Evolutionary conservation across 2,888 invertebrate genomes (phyloP).

Genomic region (Drosophila multiciliata): DNA sequence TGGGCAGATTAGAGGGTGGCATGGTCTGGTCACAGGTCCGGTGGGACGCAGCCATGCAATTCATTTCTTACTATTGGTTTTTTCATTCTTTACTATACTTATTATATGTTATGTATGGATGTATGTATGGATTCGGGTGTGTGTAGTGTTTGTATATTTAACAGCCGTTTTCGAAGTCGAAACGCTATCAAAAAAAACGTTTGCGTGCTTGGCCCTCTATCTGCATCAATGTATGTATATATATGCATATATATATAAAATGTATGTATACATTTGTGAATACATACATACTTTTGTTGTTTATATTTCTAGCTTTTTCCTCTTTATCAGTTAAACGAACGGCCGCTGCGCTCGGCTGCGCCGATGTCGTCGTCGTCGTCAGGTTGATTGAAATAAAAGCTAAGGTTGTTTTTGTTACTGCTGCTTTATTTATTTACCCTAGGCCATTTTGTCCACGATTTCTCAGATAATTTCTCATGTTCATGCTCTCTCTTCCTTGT

Average conservation of each 20-base stretch:
- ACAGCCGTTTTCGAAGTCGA: conserved; percentile 19
- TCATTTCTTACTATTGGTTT: conserved; percentile 13
- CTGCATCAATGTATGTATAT: conserved; percentile 13
- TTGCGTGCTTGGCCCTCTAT: conserved; percentile 36
- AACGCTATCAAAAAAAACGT: conserved; percentile 38
- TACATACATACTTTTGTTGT: conserved; percentile 16
- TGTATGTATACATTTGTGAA: conserved; percentile 3
- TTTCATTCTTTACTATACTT: conserved; percentile 49
- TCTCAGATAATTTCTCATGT: conserved; percentile 39
- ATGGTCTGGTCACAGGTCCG: conserved; percentile 9
- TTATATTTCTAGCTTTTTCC: conserved; percentile 51
- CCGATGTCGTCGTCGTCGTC: conserved; percentile 36
- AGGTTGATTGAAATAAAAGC: conserved; percentile 59
- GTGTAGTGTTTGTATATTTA: conserved; percentile 28
- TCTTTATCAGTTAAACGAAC: conserved; percentile 58
- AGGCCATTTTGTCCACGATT: conserved; percentile 61
- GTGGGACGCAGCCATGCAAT: conserved; percentile 26
- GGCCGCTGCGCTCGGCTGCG: conserved; percentile 59
- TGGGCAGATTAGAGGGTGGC: neutral
- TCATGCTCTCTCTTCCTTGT: conserved; percentile 47
- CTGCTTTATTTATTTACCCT: conserved; percentile 50
- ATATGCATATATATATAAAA: conserved; percentile 1
- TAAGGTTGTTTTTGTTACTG: conserved; percentile 33
- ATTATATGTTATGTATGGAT: neutral
- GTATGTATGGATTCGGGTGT: neutral